Base-by-base conservation (phyloP, 2,888 invertebrate species). In the Neoscelio sp. region DNA sequence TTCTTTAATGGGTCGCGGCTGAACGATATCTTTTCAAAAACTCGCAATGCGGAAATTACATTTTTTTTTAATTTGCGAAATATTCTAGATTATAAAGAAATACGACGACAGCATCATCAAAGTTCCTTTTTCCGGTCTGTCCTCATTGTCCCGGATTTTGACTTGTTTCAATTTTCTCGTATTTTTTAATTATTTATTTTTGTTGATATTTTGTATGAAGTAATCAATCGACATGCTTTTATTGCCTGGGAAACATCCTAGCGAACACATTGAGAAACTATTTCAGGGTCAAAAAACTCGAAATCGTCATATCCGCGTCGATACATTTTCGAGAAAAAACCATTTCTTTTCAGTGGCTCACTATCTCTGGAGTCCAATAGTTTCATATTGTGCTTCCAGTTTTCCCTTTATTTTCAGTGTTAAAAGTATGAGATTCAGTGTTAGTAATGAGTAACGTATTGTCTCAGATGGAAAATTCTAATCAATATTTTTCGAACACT, bases 11-110 rank as follows among this genome's bases (percentile, higher is more conserved):
- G 65, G 30, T 42, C 23, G 38, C 52, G 33, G 40, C 42, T 52
- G 42, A 65, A 52, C 50, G 50, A 7, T 38, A 28, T 42, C 65
- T 52, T 65, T 52, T 52, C 12, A 58, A 58, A 70, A 50, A 70
- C 6, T 50, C 48, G 50, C 30, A 6, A 50, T 8, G 28, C 70
- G 46, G 46, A 60, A 70, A 60, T 60, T 23, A 56, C 48, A 35
- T 26, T 46, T 67, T 44, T 68, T 46, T 56, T 68, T 56, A 52
- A 70, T 58, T 58, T 50, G 33, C 18, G 48, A 58, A 67, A 54
- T 54, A 70, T 48, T 54, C 50, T 17, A 48, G 58, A 58, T 58
- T 35, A 58, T 20, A 58, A 70, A 58, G 58, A 70, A 48, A 40
- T 26, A 35, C 23, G 20, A 35, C 28, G 38, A 17, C 44, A 67